These are phyloP conservation scores for Thalassoma bifasciatum DNA, from an alignment of 2,113 vertebrate species.

Conservation along the genomic window DNA sequence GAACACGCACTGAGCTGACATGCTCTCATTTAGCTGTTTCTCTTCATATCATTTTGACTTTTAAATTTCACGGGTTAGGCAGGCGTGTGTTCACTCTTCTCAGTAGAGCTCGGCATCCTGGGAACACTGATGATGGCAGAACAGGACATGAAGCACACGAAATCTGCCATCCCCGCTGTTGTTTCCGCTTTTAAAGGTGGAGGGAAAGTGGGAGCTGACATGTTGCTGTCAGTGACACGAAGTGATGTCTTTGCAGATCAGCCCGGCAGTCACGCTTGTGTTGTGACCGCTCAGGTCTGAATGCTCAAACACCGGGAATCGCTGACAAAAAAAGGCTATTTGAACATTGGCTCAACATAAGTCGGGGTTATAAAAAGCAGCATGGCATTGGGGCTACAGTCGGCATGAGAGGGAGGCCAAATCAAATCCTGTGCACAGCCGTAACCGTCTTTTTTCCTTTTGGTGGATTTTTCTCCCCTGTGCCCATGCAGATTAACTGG, in stretches of 20 bases:
- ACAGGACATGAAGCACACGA: slow-evolving; percentile 38
- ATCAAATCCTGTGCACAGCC: slow-evolving; percentile 62
- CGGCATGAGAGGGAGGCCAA: slow-evolving; percentile 47
- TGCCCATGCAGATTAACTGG: slow-evolving; percentile 66
- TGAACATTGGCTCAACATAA: slow-evolving; percentile 73
- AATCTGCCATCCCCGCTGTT: slow-evolving; percentile 46
- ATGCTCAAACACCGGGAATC: slow-evolving; percentile 39
- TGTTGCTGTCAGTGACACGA: slow-evolving; percentile 59
- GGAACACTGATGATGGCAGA: slow-evolving; percentile 46
- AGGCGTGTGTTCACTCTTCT: slow-evolving; percentile 32
- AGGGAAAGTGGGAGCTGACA: slow-evolving; percentile 50
- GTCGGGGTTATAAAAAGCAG: slow-evolving; percentile 72
- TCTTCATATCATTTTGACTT: slow-evolving; percentile 52
- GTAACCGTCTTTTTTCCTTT: slow-evolving; percentile 49
- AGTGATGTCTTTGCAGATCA: slow-evolving; percentile 70
- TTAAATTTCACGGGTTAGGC: slow-evolving; percentile 31
- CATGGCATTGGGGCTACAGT: slow-evolving; percentile 49
- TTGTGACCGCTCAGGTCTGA: slow-evolving; percentile 58
- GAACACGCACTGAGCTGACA: slow-evolving; percentile 30
- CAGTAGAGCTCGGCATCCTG: slow-evolving; percentile 24
- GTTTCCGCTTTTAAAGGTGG: slow-evolving; percentile 58
- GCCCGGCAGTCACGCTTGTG: slow-evolving; percentile 47
- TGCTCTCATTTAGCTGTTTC: slow-evolving; percentile 29
- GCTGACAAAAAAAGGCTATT: slow-evolving; percentile 69
- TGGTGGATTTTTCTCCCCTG: slow-evolving; percentile 46